phyloP scores from a whole-genome alignment of 1,140 invertebrate species.

The Heliconius congener region DNA sequence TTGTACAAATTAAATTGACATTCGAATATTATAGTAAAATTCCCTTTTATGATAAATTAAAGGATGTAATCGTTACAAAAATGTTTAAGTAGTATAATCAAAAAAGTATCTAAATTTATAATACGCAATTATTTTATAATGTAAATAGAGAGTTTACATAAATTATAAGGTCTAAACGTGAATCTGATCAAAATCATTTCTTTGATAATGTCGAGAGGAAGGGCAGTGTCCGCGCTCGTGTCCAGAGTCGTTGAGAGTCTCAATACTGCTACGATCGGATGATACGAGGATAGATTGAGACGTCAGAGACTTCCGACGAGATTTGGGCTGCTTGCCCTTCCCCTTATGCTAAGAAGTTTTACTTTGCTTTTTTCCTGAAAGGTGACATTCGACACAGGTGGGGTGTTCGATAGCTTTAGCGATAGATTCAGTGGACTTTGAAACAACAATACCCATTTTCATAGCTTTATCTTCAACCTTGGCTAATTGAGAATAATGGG shows the following conservation, averaged over 20 bases:
- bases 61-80: not conserved
- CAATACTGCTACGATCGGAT: conserved; percentile 75
- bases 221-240: conserved; percentile 58
- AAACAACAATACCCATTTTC: conserved; percentile 80
- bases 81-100: not conserved
- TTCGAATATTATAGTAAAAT: not conserved
- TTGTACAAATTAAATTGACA: not conserved
- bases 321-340: conserved; percentile 78
- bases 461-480: conserved; percentile 79
- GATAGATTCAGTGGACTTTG: conserved; percentile 79
- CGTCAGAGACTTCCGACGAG: conserved; percentile 70
- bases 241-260: conserved; percentile 67
- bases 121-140: not conserved
- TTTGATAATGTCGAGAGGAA: conserved; percentile 51
- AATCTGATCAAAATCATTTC: conserved; percentile 69
- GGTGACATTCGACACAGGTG: conserved; percentile 85
- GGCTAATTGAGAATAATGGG: conserved; percentile 77
- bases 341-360: conserved; percentile 84
- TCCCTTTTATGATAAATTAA: not conserved
- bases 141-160: not conserved
- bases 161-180: conserved; percentile 55
- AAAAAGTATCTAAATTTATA: not conserved
- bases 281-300: conserved; percentile 67
- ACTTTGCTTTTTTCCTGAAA: conserved; percentile 82
- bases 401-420: conserved; percentile 83